Base-by-base conservation (phyloP, 2,113 vertebrate species). In the Chauna torquata region DNA sequence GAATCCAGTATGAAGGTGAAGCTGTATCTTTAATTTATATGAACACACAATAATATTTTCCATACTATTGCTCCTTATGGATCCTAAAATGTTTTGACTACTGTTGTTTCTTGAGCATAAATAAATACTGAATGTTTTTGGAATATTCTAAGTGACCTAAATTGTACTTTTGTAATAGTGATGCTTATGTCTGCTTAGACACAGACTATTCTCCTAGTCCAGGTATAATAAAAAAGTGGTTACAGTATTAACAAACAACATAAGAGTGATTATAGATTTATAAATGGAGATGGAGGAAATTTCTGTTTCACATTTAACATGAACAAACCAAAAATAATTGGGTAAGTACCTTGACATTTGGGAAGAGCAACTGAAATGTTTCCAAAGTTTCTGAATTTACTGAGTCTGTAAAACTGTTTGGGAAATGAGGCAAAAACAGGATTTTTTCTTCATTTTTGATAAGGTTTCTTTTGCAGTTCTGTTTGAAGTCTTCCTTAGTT, bases 251-350 rank as follows among this genome's bases (percentile, higher is more conserved):
- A 47, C 16, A 71, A 96, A 61, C 40, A 88, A 27, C 17, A 28
- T 12, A 79, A 80, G 36, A 87, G 9, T 34, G 19, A 68, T 88
- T 68, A 24, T 27, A 88, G 50, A 77, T 88, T 84, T 96, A 47
- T 66, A 92, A 96, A 93, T 72, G 45, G 84, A 92, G 58, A 74
- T 72, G 57, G 52, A 96, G 84, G 82, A 96, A 94, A 86, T 83
- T 25, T 83, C 97, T 96, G 76, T 61, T 94, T 93, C 40, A 3
- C 52, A 74, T 95, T 77, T 91, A 79, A 78, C 3, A 16, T 91
- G 61, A 85, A 68, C 34, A 77, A 91, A 95, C 44, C 28, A 65
- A 45, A 88, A 93, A 82, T n/a, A 82, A 62, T 82, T 94, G 88
- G 64, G 55, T 64, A 94, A 96, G 54, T 85, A 93, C 47, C 42